phyloP scores from a whole-genome alignment of 37 sponge, comb jelly and placozoan species.

The Eunapius fragilis region DNA sequence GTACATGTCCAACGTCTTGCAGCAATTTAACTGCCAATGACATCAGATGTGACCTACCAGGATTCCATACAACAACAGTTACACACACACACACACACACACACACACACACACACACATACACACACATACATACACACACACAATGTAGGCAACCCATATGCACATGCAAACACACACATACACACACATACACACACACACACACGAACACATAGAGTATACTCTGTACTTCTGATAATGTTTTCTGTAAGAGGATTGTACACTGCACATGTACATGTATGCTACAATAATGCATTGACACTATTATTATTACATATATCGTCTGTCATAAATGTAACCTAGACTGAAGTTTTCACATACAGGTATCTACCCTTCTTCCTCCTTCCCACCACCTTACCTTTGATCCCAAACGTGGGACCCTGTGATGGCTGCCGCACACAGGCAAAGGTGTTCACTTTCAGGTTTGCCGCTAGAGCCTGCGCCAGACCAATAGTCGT shows the following conservation, averaged over 20 bases:
- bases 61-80: no score
- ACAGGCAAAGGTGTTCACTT: constrained; percentile 89
- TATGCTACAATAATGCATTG: background rate
- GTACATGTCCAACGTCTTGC: no score
- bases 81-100: no score
- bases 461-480: constrained; percentile 88
- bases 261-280: background rate
- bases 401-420: constrained; percentile 99
- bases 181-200: constrained; percentile 14
- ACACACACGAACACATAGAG: constrained; percentile 2
- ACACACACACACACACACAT: background rate
- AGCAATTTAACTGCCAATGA: no score
- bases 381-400: constrained; percentile 4
- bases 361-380: no score
- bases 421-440: constrained; percentile 98
- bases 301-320: no score
- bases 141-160: constrained; percentile 2
- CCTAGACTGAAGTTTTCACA: no score
- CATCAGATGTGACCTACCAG: no score
- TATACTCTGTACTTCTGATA: no score
- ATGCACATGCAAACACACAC: background rate
- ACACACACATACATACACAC: background rate
- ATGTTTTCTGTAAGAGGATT: no score
- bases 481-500: constrained; percentile 95
- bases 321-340: no score